These are phyloP conservation scores for Procavia capensis DNA, from an alignment of 2,113 vertebrate species.

Conservation along the genomic window DNA sequence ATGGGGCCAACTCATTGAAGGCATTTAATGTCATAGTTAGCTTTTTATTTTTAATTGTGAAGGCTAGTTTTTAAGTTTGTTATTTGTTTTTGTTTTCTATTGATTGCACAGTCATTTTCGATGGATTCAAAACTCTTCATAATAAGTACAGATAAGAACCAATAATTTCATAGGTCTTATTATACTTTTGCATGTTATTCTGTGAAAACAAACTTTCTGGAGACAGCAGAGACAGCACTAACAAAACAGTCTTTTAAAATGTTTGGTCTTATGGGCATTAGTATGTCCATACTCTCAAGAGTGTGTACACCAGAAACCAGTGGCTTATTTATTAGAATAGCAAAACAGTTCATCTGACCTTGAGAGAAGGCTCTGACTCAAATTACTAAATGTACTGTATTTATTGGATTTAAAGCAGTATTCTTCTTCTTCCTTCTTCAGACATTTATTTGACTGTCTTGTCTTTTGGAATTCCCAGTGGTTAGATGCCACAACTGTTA, in stretches of 20 bases:
- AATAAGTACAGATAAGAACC: not conserved
- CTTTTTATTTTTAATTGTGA: not conserved
- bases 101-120: slow-evolving; percentile 17
- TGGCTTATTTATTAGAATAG: not conserved
- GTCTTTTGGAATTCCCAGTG: too few species aligned
- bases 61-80: not conserved
- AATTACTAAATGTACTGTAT: not conserved
- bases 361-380: not conserved
- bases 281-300: not conserved
- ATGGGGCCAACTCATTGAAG: not conserved
- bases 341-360: not conserved
- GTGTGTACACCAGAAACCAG: not conserved
- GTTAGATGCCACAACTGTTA: too few species aligned
- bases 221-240: slow-evolving; percentile 10
- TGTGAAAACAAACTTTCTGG: not conserved
- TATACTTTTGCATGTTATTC: not conserved
- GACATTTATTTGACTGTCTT: slow-evolving; percentile 1
- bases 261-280: not conserved
- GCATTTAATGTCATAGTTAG: not conserved
- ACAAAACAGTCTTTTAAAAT: not conserved
- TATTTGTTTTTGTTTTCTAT: not conserved
- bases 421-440: slow-evolving; percentile 6
- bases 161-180: not conserved
- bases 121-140: slow-evolving; percentile 26
- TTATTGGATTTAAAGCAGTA: not conserved